A percentile compares a stretch with the other conserved stretches of the same genome.
Evolutionary conservation across 1,140 invertebrate species (phyloP).

Genomic region (Nomia melanderi): DNA sequence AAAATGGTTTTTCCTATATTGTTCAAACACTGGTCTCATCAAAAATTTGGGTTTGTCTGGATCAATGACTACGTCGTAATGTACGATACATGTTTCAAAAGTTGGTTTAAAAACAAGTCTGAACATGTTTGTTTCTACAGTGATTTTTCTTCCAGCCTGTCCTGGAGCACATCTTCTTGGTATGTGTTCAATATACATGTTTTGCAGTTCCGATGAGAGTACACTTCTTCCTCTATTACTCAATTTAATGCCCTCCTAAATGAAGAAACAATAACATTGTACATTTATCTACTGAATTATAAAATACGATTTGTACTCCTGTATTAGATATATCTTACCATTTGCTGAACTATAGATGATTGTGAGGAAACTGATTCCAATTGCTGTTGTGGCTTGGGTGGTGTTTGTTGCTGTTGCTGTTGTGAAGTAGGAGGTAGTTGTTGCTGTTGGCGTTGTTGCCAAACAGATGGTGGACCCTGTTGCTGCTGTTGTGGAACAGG

Average conservation of each 20-base stretch:
- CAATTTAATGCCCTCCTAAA: too few relatives aligned
- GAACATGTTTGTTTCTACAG: conserved; percentile 83
- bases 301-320: too few relatives aligned
- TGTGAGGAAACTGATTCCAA: too few relatives aligned
- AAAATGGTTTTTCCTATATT: conserved; percentile 67
- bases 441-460: not conserved
- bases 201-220: not conserved
- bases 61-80: conserved; percentile 82
- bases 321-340: too few relatives aligned
- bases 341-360: too few relatives aligned
- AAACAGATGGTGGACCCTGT: conserved; percentile 13
- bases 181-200: conserved; percentile 27
- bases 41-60: conserved; percentile 81
- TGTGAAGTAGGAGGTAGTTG: not conserved
- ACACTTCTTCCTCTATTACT: not conserved
- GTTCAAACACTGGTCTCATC: conserved; percentile 72
- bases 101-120: conserved; percentile 78
- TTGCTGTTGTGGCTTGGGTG: not conserved
- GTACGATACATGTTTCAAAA: conserved; percentile 73
- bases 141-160: conserved; percentile 75
- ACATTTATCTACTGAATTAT: too few relatives aligned
- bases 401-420: conserved; percentile 15
- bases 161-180: conserved; percentile 69
- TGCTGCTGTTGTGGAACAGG: not conserved
- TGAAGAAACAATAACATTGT: too few relatives aligned